Percentiles rank a stretch among this genome's conserved stretches.
These are phyloP conservation scores for Synergus gifuensis DNA, from an alignment of 2,888 invertebrate species.

Conservation along the genomic window DNA sequence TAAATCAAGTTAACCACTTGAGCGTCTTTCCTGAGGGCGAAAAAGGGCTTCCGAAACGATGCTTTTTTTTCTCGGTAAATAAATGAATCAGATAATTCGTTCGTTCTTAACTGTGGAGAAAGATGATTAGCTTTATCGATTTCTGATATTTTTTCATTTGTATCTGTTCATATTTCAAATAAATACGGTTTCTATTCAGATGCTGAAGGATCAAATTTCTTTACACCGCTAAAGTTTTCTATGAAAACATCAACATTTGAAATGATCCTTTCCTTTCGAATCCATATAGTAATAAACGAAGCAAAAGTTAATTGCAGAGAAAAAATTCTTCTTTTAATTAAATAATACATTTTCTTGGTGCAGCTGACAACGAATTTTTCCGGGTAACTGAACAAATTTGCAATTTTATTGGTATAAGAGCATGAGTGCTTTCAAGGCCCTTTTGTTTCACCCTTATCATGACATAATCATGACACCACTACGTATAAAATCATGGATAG, in stretches of 20 bases:
- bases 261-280: too few species aligned
- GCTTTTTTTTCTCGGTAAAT: neutral
- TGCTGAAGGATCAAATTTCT: too few species aligned
- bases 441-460: conserved; percentile 32
- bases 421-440: neutral
- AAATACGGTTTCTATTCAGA: too few species aligned
- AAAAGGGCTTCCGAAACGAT: neutral
- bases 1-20: conserved; percentile 17
- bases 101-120: neutral
- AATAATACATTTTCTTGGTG: neutral
- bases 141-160: too few species aligned
- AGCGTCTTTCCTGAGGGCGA: neutral
- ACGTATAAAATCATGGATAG: conserved; percentile 52
- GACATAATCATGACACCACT: conserved; percentile 53
- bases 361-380: neutral
- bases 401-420: conserved; percentile 19
- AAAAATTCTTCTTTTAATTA: too few species aligned
- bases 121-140: neutral
- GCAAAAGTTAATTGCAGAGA: too few species aligned
- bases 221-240: too few species aligned
- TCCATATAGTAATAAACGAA: too few species aligned
- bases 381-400: conserved; percentile 8
- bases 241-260: too few species aligned
- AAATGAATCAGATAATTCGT: neutral
- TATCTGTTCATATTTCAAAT: too few species aligned